These are phyloP conservation scores for Argyra leucocephala DNA, from an alignment of 2,888 invertebrate species.

Conservation along the genomic window DNA sequence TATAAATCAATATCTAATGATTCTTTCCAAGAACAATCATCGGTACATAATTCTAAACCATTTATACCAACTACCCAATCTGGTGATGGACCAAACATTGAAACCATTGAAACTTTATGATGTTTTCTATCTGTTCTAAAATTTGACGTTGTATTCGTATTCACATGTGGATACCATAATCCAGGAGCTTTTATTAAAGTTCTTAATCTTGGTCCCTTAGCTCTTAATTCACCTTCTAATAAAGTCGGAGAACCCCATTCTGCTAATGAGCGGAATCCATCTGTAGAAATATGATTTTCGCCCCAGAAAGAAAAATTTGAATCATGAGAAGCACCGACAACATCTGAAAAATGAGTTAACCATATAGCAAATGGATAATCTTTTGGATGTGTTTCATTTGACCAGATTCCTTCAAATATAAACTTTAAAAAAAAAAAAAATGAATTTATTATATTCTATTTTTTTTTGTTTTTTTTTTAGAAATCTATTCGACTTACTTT, in stretches of 20 bases:
- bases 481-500: constrained; percentile 49
- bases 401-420: constrained; percentile 91
- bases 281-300: constrained; percentile 74
- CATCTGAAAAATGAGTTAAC: constrained; percentile 93
- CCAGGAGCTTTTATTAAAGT: constrained; percentile 85
- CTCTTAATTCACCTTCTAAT: constrained; percentile 80
- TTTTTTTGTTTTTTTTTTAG: background rate
- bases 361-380: constrained; percentile 85
- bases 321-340: constrained; percentile 89
- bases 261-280: constrained; percentile 72
- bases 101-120: constrained; percentile 76
- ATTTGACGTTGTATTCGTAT: constrained; percentile 67
- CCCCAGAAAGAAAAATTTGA: constrained; percentile 86
- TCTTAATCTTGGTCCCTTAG: constrained; percentile 63
- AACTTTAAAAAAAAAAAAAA: constrained; percentile 45
- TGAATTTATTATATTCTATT: background rate
- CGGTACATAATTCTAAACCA: constrained; percentile 75
- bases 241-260: constrained; percentile 70
- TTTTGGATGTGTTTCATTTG: constrained; percentile 88
- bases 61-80: constrained; percentile 96
- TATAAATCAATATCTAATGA: constrained; percentile 71
- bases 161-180: constrained; percentile 81
- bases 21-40: constrained; percentile 87
- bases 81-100: constrained; percentile 88
- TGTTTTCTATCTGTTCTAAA: constrained; percentile 78